A percentile compares a stretch with the other conserved stretches of the same genome.
Conservation (phyloP, 2,797 vertebrate species). For the Danio kyathit region DNA sequence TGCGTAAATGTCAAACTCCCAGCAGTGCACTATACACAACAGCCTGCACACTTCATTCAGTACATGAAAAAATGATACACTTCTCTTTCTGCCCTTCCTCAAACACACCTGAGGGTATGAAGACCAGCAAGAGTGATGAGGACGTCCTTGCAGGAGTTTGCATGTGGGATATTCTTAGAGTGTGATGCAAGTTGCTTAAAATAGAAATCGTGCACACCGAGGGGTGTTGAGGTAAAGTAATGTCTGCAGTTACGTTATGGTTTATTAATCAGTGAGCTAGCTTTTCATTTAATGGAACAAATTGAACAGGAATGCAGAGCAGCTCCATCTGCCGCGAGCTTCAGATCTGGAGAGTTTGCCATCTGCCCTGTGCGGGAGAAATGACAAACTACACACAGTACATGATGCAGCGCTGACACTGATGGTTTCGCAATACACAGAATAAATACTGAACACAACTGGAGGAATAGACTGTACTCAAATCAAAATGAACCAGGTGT, state of each 20-base stretch:
- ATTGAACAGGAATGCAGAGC: slow-evolving; percentile 18
- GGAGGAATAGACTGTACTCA: background rate
- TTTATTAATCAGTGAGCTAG: slow-evolving; percentile 3
- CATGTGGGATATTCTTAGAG: background rate
- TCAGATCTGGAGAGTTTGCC: slow-evolving; percentile 2
- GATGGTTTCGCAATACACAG: background rate
- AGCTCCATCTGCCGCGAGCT: background rate
- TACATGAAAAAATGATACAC: background rate
- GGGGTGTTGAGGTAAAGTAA: background rate
- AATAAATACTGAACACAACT: background rate
- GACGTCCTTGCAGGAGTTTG: background rate
- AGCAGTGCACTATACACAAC: background rate
- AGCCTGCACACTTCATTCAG: background rate
- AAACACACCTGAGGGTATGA: background rate
- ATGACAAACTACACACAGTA: slow-evolving; percentile 8
- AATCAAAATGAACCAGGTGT: background rate
- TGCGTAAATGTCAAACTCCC: slow-evolving; percentile 14
- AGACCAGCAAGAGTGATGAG: background rate
- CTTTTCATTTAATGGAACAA: slow-evolving; percentile 8
- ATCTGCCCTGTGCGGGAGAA: slow-evolving; percentile 7
- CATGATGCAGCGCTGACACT: too few relatives aligned
- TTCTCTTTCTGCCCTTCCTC: background rate
- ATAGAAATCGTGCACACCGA: background rate
- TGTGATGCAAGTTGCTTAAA: background rate
- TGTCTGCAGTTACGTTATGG: background rate